Base-by-base conservation (phyloP, 1,140 invertebrate genomes). In the Zaprionus capensis region DNA sequence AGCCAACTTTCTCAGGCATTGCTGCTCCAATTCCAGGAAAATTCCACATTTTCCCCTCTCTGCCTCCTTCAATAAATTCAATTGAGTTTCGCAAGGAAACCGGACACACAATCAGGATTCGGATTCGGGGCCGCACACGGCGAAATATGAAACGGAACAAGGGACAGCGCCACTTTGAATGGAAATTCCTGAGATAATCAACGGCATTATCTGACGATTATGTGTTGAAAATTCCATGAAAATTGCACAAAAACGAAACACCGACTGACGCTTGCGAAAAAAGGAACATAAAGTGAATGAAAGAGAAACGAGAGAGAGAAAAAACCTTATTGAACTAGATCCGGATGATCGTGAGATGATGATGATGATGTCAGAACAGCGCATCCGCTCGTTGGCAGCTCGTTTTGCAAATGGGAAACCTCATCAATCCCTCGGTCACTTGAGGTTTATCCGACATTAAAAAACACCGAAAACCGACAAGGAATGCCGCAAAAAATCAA, bases 121-220 rank as follows among this genome's bases (percentile, higher is more conserved):
- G 67, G 20, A 61, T 56, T 61, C 22, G 4, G 20, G 53, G 66
- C 71, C 85, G 70, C 85, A 88, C 81, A 88, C 76, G 75, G 80
- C 67, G 83, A 81, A 83, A 88, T 81, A 69, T 75, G 79, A 88
- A 76, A 76, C 85, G 85, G 85, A 81, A 88, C 67, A 64, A 67
- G 22, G 55, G 66, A 11, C 80, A 76, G 77, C 82, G 81, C 82
- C 82, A 84, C 64, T 71, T 72, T 56, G 76, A 69, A 84, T 79
- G 74, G 78, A 85, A 76, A 85, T 91, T 90, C 85, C 79, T 73
- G 85, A 90, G 84, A 88, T 88, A 88, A 88, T 88, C 84, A 90
- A 90, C 51, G 63, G 79, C 86, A 86, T 90, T 90, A 90, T 91
- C 81, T 77, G 11, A 44, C 71, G 86, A 91, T 90, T 90, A 82